Conservation (phyloP, 2,113 vertebrate genomes). For the Turdus rufiventris region DNA sequence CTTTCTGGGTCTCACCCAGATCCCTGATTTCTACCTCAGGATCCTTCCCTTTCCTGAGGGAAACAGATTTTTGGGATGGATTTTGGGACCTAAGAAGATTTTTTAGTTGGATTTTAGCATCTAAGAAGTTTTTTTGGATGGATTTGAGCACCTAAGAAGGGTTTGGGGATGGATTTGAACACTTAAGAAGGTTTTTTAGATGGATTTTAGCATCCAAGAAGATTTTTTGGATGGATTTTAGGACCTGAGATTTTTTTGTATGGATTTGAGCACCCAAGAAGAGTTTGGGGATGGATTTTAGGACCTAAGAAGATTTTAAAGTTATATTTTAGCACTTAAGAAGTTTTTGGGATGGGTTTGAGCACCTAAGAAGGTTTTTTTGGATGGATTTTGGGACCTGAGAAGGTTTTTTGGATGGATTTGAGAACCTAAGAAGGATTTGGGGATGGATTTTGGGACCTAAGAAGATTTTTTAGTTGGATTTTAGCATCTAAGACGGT, state of each 20-base stretch:
- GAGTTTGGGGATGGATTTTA: too few relatives aligned
- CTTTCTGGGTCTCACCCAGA: background rate
- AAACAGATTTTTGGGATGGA: fast-evolving
- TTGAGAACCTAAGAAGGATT: fast-evolving
- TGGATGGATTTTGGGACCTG: background rate
- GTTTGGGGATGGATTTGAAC: background rate
- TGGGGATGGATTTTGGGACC: fast-evolving
- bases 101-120: background rate
- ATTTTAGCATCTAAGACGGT: fast-evolving
- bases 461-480: fast-evolving
- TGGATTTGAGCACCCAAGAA: too few relatives aligned
- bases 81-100: background rate
- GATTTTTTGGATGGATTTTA: too few relatives aligned
- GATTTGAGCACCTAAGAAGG: background rate
- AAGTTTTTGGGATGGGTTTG: too few relatives aligned
- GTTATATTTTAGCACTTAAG: too few relatives aligned
- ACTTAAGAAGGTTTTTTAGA: background rate
- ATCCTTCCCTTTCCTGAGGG: background rate
- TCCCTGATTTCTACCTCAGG: background rate
- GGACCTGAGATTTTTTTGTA: too few relatives aligned
- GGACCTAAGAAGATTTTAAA: too few relatives aligned
- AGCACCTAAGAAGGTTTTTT: too few relatives aligned
- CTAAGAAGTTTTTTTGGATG: fast-evolving
- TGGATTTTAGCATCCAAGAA: background rate
- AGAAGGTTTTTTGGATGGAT: background rate